Conservation (phyloP, 2,797 vertebrate genomes). For the Melanotaenia maccullochi region DNA sequence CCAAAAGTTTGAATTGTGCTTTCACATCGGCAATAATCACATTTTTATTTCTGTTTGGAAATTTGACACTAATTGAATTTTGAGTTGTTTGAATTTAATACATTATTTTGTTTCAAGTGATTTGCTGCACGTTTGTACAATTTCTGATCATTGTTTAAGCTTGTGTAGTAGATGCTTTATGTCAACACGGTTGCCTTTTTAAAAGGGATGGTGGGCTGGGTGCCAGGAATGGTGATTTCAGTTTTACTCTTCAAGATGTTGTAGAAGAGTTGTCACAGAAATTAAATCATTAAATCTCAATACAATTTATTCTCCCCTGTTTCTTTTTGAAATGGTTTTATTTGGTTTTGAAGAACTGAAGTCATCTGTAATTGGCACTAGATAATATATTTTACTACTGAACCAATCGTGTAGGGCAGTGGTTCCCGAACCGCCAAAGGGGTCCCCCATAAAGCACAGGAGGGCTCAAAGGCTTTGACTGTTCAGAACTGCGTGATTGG, state of each 20-base stretch:
- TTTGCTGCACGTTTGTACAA: background rate
- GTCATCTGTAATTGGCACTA: background rate
- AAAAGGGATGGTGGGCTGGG: slow-evolving; percentile 31
- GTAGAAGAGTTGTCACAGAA: slow-evolving; percentile 20
- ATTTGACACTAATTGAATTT: slow-evolving; percentile 1
- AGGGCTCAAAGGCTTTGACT: too few species aligned
- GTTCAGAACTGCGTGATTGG: too few species aligned
- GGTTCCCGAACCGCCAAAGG: too few species aligned
- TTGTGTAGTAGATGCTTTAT: slow-evolving; percentile 43
- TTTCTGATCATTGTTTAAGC: slow-evolving; percentile 9
- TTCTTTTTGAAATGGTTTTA: background rate
- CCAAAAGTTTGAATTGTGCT: background rate
- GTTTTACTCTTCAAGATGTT: slow-evolving; percentile 25
- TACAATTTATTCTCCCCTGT: slow-evolving; percentile 44
- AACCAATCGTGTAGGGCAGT: too few species aligned
- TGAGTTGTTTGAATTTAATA: slow-evolving; percentile 2
- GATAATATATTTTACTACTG: background rate
- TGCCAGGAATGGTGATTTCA: slow-evolving; percentile 25
- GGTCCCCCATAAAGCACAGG: too few species aligned
- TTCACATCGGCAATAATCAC: slow-evolving; percentile 19
- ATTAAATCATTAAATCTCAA: slow-evolving; percentile 52
- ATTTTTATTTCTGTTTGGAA: slow-evolving; percentile 13
- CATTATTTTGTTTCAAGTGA: slow-evolving; percentile 31
- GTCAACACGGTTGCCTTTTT: slow-evolving; percentile 23
- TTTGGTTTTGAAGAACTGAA: background rate